Conservation (phyloP, 2,113 vertebrate genomes). For the Aptenodytes patagonicus region DNA sequence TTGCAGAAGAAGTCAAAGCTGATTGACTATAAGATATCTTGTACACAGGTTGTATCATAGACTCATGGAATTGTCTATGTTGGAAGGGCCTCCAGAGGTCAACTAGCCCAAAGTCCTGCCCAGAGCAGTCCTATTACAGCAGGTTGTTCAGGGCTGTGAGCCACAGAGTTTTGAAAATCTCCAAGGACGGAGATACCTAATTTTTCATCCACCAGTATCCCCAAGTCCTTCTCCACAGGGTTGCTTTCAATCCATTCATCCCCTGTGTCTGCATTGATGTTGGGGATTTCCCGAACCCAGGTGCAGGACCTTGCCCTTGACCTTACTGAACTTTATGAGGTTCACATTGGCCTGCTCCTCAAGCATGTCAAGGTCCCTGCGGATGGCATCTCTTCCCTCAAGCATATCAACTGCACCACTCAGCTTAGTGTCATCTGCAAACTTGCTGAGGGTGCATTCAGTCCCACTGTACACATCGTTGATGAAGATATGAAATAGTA, state of each 20-base stretch:
- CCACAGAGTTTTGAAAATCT: neutral
- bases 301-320: neutral
- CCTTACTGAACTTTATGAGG: neutral
- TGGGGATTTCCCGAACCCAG: neutral
- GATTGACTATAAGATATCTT: neutral
- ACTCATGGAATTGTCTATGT: neutral
- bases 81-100: neutral
- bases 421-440: neutral
- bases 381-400: neutral
- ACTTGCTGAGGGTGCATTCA: neutral
- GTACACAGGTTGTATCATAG: neutral
- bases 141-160: neutral
- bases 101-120: neutral
- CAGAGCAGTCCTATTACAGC: neutral
- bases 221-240: neutral
- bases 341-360: neutral
- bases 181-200: neutral
- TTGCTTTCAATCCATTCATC: neutral
- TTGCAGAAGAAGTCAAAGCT: neutral
- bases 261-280: accelerated
- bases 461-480: neutral
- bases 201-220: neutral
- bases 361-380: neutral
- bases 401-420: neutral
- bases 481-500: neutral